Base-by-base conservation (phyloP, 2,888 invertebrate species). In the Phoenoteleia sp. region DNA sequence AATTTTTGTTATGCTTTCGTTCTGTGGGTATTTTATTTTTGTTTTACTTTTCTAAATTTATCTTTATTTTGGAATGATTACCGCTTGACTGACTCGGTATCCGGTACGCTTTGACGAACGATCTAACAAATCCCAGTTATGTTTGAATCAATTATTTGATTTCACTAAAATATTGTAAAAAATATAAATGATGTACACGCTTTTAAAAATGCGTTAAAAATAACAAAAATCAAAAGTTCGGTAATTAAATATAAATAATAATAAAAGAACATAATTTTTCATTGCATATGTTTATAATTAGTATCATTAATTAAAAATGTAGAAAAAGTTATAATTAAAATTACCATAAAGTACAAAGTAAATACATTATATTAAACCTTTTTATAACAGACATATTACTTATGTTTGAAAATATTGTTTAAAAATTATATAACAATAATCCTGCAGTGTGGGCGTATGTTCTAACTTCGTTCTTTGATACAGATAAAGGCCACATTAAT, bases 1-100 rank as follows among this genome's bases (percentile, higher is more conserved):
- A 15, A 54, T 52, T 75, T 42, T 47, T 66, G 56, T 42, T 15
- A 33, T 9, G 33, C 11, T 33, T 33, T 17, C 17, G 17, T 47
- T 33, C 49, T 71, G 71, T 21, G 17, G 60, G 21, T 36, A 19
- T 54, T 25, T 42, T 49, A 66, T 56, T n/a, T 36, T 67, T 58
- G n/a, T 27, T 64, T 58, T 39, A n/a, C n/a, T n/a, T n/a, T n/a
- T n/a, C n/a, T n/a, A n/a, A n/a, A n/a, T 54, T 58, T 17, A 25
- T 62, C 52, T 60, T 58, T 13, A 25, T 62, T 52, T 60, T 79
- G 77, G 77, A 79, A 79, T 79, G 77, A 62, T 79, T 69, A 39
- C 49, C 69, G 69, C 69, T 69, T 36, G 39, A 52, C 42, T 58
- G 42, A 79, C 52, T 15, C 36, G 25, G 47, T 23, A 13, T 58